Evolutionary conservation across 1,140 invertebrate species (phyloP).

Genomic region (Pararge aegeria): DNA sequence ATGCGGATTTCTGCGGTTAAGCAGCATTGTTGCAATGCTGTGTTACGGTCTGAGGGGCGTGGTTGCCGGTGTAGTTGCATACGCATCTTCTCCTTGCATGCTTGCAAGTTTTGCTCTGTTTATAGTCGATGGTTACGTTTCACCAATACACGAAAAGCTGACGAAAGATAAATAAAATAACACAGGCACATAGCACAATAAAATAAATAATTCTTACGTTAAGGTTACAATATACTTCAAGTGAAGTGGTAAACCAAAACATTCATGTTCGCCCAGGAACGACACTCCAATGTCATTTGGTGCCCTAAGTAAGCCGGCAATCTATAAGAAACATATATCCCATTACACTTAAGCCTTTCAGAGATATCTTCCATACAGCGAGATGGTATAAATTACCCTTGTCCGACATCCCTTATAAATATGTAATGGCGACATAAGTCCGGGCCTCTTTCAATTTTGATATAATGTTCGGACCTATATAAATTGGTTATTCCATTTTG

Average conservation of each 20-base stretch:
- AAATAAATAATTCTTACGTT: no score
- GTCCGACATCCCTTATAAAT: slow-evolving; percentile 46
- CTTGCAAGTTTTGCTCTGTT: no score
- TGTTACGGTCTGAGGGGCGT: no score
- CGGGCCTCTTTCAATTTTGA: slow-evolving; percentile 32
- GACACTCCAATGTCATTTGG: slow-evolving; percentile 13
- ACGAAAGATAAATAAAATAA: no score
- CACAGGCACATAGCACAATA: no score
- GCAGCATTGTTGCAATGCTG: no score
- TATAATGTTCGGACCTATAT: slow-evolving; percentile 35
- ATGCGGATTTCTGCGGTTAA: no score
- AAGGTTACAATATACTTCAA: no score
- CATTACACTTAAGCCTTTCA: slow-evolving; percentile 33
- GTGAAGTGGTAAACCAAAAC: not conserved
- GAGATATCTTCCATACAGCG: slow-evolving; percentile 37
- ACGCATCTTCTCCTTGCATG: no score
- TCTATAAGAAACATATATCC: slow-evolving; percentile 27
- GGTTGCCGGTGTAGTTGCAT: no score
- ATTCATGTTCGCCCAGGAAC: not conserved
- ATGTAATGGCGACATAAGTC: slow-evolving; percentile 39
- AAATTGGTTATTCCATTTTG: slow-evolving; percentile 17
- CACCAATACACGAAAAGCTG: no score
- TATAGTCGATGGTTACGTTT: no score
- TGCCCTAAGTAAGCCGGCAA: slow-evolving; percentile 23
- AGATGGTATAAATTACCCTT: slow-evolving; percentile 47